Conservation (phyloP, 1,140 invertebrate genomes). For the Saxidomus purpurata region DNA sequence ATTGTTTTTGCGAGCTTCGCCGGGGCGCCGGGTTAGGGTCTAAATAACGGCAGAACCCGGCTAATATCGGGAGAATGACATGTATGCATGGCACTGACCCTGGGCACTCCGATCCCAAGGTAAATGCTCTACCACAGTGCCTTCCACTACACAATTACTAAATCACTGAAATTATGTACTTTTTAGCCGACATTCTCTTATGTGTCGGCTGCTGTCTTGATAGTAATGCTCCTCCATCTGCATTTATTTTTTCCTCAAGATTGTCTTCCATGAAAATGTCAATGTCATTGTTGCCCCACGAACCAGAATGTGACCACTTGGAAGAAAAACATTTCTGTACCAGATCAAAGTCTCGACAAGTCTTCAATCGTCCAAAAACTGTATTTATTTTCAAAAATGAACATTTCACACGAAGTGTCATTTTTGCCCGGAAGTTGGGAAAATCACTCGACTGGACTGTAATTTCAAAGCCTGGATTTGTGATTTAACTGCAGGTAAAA, state of each 20-base stretch:
- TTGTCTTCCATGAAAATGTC: slow-evolving; percentile 9
- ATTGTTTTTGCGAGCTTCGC: too few species aligned
- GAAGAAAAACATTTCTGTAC: background rate
- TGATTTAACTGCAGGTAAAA: too few species aligned
- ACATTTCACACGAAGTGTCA: background rate
- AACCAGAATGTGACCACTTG: background rate
- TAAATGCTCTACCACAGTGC: too few species aligned
- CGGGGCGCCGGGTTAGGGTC: too few species aligned
- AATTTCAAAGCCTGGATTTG: background rate
- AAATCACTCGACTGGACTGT: background rate
- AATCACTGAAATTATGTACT: too few species aligned
- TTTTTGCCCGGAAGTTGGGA: background rate
- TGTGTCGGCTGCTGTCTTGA: background rate
- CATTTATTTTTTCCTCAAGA: slow-evolving; percentile 18
- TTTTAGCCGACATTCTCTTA: background rate
- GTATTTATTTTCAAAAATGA: background rate
- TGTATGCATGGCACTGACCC: too few species aligned
- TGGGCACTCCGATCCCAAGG: too few species aligned
- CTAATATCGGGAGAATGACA: too few species aligned
- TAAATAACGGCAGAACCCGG: too few species aligned
- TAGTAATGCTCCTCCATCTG: background rate
- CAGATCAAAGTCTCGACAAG: background rate
- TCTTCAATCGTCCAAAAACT: background rate
- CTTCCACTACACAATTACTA: too few species aligned
- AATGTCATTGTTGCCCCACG: background rate